Evolutionary conservation across 1,140 invertebrate genomes (phyloP), one percentile per base, ranked within the genome.

Genomic region (Calephelis nemesis): DNA sequence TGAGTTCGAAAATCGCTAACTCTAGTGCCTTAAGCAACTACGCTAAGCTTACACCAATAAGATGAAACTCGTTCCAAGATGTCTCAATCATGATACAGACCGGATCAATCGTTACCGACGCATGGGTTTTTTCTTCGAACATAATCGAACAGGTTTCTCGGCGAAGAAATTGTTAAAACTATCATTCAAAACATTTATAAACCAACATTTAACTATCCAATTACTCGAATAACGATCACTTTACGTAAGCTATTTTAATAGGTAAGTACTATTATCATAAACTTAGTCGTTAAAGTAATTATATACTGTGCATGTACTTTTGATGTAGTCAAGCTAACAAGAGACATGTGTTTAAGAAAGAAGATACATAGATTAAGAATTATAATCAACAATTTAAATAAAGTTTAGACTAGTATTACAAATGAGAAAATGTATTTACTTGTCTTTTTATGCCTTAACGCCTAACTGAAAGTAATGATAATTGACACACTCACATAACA

Each of bases 21-120:
- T 74, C 40, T 12, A 70, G 75, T 84, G 75, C 68, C 48, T 74
- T 11, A 47, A 13, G 3, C 47, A 60, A 39, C 52, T 39, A 40
- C 30, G 13, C 52, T 60, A 72, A 73, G 71, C 73, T 69, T 74
- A 76, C 73, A 76, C 80, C 80, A 80, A 82, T 78, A 79, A 74
- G 69, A 76, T 80, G 82, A 80, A 90, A 90, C 87, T 81, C 78
- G 86, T 90, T 88, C 76, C 78, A 77, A 90, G 88, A 90, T 90
- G 86, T 88, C 88, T 90, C 88, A 90, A 90, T 90, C 85, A 79
- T 79, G 78, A 84, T 81, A 81, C 77, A 74, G 77, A 75, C 81
- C 79, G 76, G 84, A 88, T 88, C 88, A 88, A 88, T 90, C 83
- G 84, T 73, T 69, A 77, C 83, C 84, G 84, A 76, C 82, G 76